Evolutionary conservation across 2,113 vertebrate species (phyloP).

Genomic region (Athene noctua): DNA sequence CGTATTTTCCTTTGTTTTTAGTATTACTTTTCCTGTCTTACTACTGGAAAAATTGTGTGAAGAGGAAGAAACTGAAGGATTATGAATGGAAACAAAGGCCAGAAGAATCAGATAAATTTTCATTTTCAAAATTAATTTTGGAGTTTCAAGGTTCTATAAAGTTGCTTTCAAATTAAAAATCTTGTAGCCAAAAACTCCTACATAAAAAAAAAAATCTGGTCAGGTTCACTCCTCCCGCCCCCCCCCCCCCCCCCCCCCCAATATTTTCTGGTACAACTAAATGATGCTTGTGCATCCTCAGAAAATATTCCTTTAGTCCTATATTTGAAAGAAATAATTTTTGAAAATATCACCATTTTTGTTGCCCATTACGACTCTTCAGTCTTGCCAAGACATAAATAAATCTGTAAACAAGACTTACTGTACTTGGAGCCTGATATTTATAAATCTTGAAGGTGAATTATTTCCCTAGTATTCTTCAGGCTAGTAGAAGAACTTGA

Average conservation of each 20-base stretch:
- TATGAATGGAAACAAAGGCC: neutral
- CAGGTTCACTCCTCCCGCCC: neutral
- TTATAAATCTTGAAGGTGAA: neutral
- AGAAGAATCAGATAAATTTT: neutral
- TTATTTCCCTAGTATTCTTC: neutral
- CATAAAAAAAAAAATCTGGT: neutral
- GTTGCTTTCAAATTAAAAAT: neutral
- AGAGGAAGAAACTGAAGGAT: neutral
- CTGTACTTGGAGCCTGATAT: neutral
- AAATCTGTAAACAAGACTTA: neutral
- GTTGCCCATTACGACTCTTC: neutral
- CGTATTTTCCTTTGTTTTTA: neutral
- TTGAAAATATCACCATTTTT: neutral
- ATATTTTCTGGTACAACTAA: neutral
- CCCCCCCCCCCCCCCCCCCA: rapidly evolving
- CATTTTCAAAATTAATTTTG: neutral
- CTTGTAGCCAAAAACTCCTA: rapidly evolving
- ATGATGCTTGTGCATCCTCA: neutral
- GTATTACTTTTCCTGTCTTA: neutral
- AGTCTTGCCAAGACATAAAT: neutral
- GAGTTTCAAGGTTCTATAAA: neutral
- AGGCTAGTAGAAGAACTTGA: neutral
- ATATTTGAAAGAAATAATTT: neutral
- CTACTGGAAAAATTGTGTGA: neutral
- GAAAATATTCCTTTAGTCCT: neutral